phyloP scores from a whole-genome alignment of 2,888 invertebrate genomes.

The Latrodectus elegans region DNA sequence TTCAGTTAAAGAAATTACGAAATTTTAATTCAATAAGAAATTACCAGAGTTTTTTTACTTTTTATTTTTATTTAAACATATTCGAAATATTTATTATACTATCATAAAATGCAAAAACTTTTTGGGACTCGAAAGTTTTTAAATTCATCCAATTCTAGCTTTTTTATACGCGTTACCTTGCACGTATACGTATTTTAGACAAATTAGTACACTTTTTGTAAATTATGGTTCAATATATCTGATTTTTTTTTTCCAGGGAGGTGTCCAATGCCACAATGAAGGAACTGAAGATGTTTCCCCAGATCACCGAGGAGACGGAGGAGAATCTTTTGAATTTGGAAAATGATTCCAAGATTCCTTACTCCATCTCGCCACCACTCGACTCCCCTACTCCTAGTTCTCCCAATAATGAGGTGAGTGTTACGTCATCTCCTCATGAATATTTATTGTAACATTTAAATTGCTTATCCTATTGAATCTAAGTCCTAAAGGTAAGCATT shows the following conservation, averaged over 20 bases:
- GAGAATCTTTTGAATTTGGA: slow-evolving; percentile 65
- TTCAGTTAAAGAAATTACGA: no score
- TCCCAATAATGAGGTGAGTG: slow-evolving; percentile 57
- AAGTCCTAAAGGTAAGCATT: no score
- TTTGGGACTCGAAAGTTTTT: neutral
- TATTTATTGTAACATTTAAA: no score
- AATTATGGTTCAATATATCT: neutral
- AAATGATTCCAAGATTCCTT: slow-evolving; percentile 25
- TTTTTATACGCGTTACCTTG: neutral
- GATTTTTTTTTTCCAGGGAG: slow-evolving; percentile 39
- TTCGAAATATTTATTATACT: no score
- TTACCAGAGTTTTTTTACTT: no score
- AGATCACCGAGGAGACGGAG: slow-evolving; percentile 68
- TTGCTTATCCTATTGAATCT: no score
- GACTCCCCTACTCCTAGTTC: slow-evolving; percentile 47
- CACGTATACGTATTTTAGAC: neutral
- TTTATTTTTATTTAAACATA: no score
- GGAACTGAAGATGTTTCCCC: slow-evolving; percentile 68
- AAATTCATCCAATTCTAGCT: neutral
- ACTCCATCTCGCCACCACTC: slow-evolving; percentile 10
- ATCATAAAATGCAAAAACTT: no score
- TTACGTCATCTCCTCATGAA: neutral
- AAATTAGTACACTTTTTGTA: no score
- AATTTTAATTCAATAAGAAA: no score
- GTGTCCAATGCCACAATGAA: slow-evolving; percentile 63